These are phyloP conservation scores for Neomonachus schauinslandi DNA, from an alignment of 2,113 vertebrate species.

Conservation along the genomic window DNA sequence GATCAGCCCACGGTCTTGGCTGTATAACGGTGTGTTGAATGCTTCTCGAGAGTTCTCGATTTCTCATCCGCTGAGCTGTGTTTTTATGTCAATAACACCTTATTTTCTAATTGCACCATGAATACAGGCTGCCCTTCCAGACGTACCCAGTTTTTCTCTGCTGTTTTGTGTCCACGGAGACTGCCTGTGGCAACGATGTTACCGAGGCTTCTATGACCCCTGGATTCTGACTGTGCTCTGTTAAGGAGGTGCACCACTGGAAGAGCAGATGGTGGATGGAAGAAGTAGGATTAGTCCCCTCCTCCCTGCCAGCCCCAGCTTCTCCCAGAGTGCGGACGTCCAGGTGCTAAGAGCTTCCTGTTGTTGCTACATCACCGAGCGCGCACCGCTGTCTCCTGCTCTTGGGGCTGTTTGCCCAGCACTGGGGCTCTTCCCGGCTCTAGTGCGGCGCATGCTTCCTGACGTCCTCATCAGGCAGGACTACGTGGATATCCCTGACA, in stretches of 20 bases:
- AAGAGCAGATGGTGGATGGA: not conserved
- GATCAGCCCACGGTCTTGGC: rapidly evolving
- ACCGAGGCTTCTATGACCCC: rapidly evolving
- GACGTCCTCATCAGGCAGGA: not conserved
- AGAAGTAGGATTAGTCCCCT: rapidly evolving
- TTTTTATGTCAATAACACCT: not conserved
- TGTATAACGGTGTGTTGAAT: rapidly evolving
- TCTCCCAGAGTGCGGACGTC: not conserved
- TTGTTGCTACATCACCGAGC: rapidly evolving
- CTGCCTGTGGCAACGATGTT: rapidly evolving
- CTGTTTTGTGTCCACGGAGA: not conserved
- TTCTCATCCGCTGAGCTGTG: not conserved
- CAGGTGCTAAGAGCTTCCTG: not conserved
- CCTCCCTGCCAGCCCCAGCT: not conserved
- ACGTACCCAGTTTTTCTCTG: not conserved
- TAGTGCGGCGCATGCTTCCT: rapidly evolving
- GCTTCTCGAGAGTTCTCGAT: too few species aligned
- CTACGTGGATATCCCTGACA: not conserved
- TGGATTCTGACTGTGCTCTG: not conserved
- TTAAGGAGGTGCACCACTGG: rapidly evolving
- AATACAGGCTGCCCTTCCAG: rapidly evolving
- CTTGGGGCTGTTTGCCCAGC: not conserved
- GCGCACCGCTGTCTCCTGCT: rapidly evolving
- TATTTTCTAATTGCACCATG: not conserved
- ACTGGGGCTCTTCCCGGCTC: rapidly evolving